Evolutionary conservation across 2,113 vertebrate species (phyloP), one percentile per base, ranked within the genome.

Genomic region (Australoheros scitulus): DNA sequence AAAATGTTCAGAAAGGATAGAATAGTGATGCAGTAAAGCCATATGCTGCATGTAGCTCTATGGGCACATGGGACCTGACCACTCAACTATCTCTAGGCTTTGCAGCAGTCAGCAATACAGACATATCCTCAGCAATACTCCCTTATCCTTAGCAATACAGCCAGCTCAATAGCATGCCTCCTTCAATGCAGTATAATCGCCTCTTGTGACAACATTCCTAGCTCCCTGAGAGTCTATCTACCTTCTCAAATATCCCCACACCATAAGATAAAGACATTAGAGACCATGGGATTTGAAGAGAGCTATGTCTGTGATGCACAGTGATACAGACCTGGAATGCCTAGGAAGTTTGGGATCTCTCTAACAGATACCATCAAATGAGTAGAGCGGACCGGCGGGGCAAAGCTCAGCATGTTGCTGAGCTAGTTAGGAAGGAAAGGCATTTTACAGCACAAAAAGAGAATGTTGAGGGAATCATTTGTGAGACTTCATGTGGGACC

Each of bases 241-340:
- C 76, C 79, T 89, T 81, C 87, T 89, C 87, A 91, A 91, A 93
- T 90, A 93, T 83, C 88, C 87, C 74, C 76, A 26, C 87, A 61
- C 77, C 89, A 87, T 80, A 78, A 92, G 89, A 92, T 90, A 93
- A 92, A 92, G 89, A 92, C 89, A 89, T 91, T 59, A 89, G 86
- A 91, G 92, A 85, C 84, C 60, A 26, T 79, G 91, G 92, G 93
- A 92, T 87, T 93, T 92, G 65, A 80, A 85, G 36, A 24, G 80
- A 79, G 85, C 77, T 79, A 63, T 50, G 50, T 72, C 77, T 60
- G 79, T 34, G 86, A 88, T 87, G 41, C 61, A 13, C 70, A 24
- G 64, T 9, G 83, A 88, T 85, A 91, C 77, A 78, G 83, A 80
- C 76, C 64, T 38, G 56, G 81, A 82, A 81, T 55, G 61, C 80